Evolutionary conservation across 1,140 invertebrate species (phyloP), one percentile per base, ranked within the genome.

Genomic region (Caenorhabditis inopinata): DNA sequence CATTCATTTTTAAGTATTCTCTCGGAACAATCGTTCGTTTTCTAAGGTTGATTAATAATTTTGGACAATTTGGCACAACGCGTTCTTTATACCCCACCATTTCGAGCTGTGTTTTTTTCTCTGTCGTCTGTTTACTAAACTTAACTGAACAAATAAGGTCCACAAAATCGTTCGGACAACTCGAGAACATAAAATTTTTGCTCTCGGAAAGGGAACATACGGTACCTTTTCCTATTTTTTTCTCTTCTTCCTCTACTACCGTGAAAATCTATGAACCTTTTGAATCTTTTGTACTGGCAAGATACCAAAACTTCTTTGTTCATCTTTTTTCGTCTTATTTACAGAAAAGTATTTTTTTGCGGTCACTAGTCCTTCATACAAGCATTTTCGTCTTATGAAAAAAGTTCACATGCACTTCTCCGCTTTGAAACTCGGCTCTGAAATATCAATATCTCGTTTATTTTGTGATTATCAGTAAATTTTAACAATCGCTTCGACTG

Each of bases 91-190:
- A 6, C n/a, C n/a, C 12, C 47, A 21, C 6, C 49, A 11, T 25
- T 6, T 6, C 21, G 18, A 21, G 49, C 6, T 25, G 23, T n/a
- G 23, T 25, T 51, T 58, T 58, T 58, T 7, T 32, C 27, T 2
- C 14, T 16, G 18, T 29, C 32, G 5, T 58, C 27, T 58, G n/a
- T 58, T 58, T 9, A 58, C 58, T 38, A 68, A 68, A 29, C 58
- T 32, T 68, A 68, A 32, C 58, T 68, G 32, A 68, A 42, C 58
- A 68, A 68, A 68, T 38, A 68, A 68, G 58, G 58, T 42, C 58
- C 58, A 38, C 58, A 38, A 68, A 68, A 68, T 68, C 58, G 58
- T 68, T 68, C 58, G 58, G 32, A 68, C 58, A 68, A 68, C 58
- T 68, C 58, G 32, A 68, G 58, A 68, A 68, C 58, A 68, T 68